Evolutionary conservation across 2,888 invertebrate species (phyloP).

Genomic region (Argynnis bischoffii): DNA sequence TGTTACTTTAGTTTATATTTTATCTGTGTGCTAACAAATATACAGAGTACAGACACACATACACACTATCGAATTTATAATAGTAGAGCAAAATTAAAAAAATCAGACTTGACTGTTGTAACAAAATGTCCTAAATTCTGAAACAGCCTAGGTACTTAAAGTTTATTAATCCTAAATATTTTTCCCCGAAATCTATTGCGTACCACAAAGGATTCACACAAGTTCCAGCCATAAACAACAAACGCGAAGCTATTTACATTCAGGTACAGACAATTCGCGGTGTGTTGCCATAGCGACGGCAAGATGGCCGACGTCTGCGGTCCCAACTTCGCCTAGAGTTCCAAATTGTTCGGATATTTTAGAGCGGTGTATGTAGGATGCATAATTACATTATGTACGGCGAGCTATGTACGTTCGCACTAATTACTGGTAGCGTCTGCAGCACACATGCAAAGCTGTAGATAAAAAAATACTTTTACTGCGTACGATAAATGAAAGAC

Average conservation of each 20-base stretch:
- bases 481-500: neutral
- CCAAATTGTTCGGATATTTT: constrained; percentile 80
- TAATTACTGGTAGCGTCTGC: constrained; percentile 73
- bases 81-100: too few species aligned
- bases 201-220: constrained; percentile 41
- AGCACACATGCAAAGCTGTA: constrained; percentile 29
- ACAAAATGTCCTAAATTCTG: neutral
- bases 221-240: constrained; percentile 59
- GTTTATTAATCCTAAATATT: constrained; percentile 23
- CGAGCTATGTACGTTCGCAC: constrained; percentile 72
- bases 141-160: constrained; percentile 1
- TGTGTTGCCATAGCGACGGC: constrained; percentile 72
- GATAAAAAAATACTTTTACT: neutral
- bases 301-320: constrained; percentile 78
- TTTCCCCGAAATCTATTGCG: constrained; percentile 30
- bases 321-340: constrained; percentile 78
- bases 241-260: constrained; percentile 70
- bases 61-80: too few species aligned
- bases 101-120: too few species aligned
- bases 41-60: too few species aligned
- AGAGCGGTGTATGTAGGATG: constrained; percentile 74
- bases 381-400: constrained; percentile 78
- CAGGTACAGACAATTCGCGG: constrained; percentile 76
- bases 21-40: too few species aligned
- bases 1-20: too few species aligned